Percentiles rank a stretch among this genome's conserved stretches.
phyloP scores from a whole-genome alignment of 2,888 invertebrate species.

The Dicycla oo region DNA sequence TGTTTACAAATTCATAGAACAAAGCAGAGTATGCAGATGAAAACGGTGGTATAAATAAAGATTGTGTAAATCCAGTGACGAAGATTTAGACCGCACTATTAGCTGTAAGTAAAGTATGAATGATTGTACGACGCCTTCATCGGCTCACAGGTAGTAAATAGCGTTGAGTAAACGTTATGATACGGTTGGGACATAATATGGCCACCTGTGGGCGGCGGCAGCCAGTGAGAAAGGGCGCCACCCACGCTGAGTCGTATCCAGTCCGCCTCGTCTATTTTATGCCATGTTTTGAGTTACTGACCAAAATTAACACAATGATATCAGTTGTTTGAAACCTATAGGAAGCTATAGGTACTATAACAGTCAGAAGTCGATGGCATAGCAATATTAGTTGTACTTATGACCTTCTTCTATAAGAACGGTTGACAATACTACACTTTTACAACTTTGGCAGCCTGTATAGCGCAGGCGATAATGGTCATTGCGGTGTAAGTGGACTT shows the following conservation, averaged over 20 bases:
- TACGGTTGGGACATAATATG: constrained; percentile 67
- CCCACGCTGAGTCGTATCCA: constrained; percentile 79
- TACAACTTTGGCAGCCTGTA: no score
- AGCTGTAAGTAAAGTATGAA: constrained; percentile 62
- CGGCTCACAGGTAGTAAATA: constrained; percentile 55
- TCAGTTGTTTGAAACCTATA: not conserved
- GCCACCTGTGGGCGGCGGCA: constrained; percentile 79
- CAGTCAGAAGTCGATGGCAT: no score
- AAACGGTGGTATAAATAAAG: constrained; percentile 58
- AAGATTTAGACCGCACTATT: constrained; percentile 51
- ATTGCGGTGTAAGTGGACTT: no score
- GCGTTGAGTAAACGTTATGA: constrained; percentile 61
- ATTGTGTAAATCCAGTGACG: constrained; percentile 45
- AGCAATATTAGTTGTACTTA: no score
- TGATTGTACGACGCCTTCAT: constrained; percentile 63
- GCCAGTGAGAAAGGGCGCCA: constrained; percentile 83
- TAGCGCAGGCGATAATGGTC: no score
- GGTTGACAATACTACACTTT: no score
- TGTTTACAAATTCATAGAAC: constrained; percentile 31
- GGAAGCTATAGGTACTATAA: not conserved
- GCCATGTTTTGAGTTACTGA: constrained; percentile 27
- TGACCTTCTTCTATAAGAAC: no score
- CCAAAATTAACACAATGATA: not conserved
- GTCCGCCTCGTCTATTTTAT: constrained; percentile 63
- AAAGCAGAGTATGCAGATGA: constrained; percentile 7